These are phyloP conservation scores for Trachymyrmex septentrionalis DNA, from an alignment of 1,140 invertebrate genomes.

Conservation along the genomic window DNA sequence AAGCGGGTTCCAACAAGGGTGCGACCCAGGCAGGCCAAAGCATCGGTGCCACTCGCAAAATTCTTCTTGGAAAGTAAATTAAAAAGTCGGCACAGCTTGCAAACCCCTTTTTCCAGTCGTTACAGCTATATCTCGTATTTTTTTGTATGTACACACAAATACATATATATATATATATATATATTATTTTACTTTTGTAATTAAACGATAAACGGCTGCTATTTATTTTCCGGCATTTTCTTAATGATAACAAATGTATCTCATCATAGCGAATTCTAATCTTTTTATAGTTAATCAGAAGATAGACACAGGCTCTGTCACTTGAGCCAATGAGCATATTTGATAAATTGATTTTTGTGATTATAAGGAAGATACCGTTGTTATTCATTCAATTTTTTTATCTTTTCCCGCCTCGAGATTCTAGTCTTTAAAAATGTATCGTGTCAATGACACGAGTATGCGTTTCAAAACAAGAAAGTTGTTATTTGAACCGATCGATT, in stretches of 20 bases:
- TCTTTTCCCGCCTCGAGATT: slow-evolving; percentile 8
- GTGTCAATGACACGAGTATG: slow-evolving; percentile 17
- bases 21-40: slow-evolving; percentile 96
- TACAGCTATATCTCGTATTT: slow-evolving; percentile 57
- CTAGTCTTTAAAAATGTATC: slow-evolving; percentile 25
- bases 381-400: slow-evolving; percentile 39
- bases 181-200: slow-evolving; percentile 81
- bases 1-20: slow-evolving; percentile 96
- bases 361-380: slow-evolving; percentile 1
- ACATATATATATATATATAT: slow-evolving; percentile 69
- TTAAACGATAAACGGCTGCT: slow-evolving; percentile 73
- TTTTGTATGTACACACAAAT: slow-evolving; percentile 76
- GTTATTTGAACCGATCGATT: neutral
- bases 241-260: neutral
- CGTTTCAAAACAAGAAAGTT: slow-evolving; percentile 16
- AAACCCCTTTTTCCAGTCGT: slow-evolving; percentile 67
- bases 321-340: neutral
- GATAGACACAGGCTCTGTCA: neutral
- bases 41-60: slow-evolving; percentile 95
- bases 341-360: slow-evolving; percentile 47
- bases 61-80: slow-evolving; percentile 92
- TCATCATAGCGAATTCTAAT: neutral
- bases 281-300: slow-evolving; percentile 20
- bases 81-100: slow-evolving; percentile 23
- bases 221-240: slow-evolving; percentile 35